Base-by-base conservation (phyloP, 2,888 invertebrate species). In the Catocala fraxini region DNA sequence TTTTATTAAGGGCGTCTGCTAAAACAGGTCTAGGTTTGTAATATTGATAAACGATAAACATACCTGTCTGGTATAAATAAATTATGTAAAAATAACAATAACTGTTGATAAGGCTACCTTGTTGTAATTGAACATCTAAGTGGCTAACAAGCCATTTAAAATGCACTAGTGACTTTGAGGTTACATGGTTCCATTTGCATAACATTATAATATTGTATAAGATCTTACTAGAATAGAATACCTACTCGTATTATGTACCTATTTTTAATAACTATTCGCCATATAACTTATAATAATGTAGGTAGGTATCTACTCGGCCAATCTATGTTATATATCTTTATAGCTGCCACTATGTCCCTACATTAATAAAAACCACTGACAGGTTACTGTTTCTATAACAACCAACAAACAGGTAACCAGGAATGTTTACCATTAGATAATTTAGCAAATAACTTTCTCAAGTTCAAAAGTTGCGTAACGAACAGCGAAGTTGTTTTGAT, bases 381-480 rank as follows among this genome's bases (percentile, higher is more conserved):
- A 7, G 9, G 35, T 39, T 39, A 39, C 7, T 39, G 10, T 51
- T 51, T 39, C 11, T 39, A 39, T 9, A 39, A 39, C 35, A 39
- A 39, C n/a, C 10, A 48, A 62, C 65, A 59, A 62, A 65, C 54
- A 67, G 65, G 63, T 73, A 75, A 70, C 64, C 56, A 66, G 66
- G 65, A 70, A 75, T 67, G 73, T 75, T 76, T 64, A 61, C 67
- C 59, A 75, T 77, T 76, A 73, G 68, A 75, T 78, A 73, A 78
- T 71, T 78, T 75, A 55, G 73, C 71, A 71, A 73, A 77, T 80
- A 75, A 83, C 83, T 82, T 84, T 83, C 82, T 85, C 87, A 86
- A 89, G 88, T 88, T 89, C 86, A 86, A 85, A 84, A 88, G 86
- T 90, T 90, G 81, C 85, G 84, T 89, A 91, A 89, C 85, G 80